These are phyloP conservation scores for Lasiurus borealis DNA, from an alignment of 2,113 vertebrate genomes.

Conservation along the genomic window DNA sequence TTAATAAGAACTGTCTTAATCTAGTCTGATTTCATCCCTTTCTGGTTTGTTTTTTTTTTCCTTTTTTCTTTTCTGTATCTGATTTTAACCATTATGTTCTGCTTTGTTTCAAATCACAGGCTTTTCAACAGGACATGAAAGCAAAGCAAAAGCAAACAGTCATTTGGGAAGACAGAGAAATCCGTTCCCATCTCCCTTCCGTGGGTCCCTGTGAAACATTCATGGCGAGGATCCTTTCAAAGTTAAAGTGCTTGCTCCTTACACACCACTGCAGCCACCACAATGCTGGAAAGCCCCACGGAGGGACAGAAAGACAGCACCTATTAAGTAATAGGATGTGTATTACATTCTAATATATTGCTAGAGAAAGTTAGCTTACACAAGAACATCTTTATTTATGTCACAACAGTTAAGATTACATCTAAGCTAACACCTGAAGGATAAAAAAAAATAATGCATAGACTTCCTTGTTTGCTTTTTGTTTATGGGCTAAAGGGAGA, in stretches of 20 bases:
- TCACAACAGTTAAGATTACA: background rate
- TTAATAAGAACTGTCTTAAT: conserved; percentile 58
- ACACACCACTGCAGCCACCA: background rate
- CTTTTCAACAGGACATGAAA: conserved; percentile 38
- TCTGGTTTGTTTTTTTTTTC: background rate
- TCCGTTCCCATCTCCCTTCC: background rate
- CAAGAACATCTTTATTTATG: conserved; percentile 4
- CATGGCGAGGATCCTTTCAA: background rate
- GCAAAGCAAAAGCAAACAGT: conserved; percentile 41
- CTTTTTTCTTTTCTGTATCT: background rate
- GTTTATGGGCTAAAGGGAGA: background rate
- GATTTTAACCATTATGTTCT: conserved; percentile 6
- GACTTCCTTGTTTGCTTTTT: background rate
- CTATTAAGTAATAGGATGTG: background rate
- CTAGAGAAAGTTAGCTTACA: background rate
- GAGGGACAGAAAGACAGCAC: background rate
- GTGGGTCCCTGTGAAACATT: background rate
- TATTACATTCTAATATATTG: background rate
- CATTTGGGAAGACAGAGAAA: conserved; percentile 16
- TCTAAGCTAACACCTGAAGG: background rate
- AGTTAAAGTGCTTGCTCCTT: background rate
- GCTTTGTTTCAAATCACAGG: conserved; percentile 41
- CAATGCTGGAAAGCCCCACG: background rate
- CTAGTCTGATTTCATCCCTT: conserved; percentile 39
- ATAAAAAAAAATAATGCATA: background rate